Conservation (phyloP, 2,797 vertebrate genomes). For the Semotilus atromaculatus region DNA sequence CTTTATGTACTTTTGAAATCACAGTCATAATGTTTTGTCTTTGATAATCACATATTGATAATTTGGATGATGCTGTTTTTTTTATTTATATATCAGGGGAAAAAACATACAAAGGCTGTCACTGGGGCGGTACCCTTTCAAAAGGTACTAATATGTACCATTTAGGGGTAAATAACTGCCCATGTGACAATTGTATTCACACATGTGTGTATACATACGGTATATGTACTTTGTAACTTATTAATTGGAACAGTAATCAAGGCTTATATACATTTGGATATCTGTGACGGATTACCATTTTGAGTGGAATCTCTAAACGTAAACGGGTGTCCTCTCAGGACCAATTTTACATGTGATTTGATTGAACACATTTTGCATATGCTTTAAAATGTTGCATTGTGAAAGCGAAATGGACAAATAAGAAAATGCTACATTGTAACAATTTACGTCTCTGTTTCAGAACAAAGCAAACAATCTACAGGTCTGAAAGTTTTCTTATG, state of each 20-base stretch:
- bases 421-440: not conserved
- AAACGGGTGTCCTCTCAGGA: not conserved
- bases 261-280: not conserved
- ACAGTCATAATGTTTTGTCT: not conserved
- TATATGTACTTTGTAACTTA: not conserved
- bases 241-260: not conserved
- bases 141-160: not conserved
- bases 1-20: constrained; percentile 4
- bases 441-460: not conserved
- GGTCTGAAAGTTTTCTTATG: not conserved
- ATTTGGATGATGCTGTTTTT: not conserved
- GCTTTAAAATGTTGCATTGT: not conserved
- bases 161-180: not conserved
- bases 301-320: not conserved
- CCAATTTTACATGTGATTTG: not conserved
- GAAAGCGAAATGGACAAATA: not conserved
- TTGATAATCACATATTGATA: not conserved
- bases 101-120: not conserved
- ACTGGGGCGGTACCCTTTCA: not conserved
- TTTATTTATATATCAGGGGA: not conserved
- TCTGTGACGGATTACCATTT: not conserved
- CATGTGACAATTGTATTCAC: not conserved
- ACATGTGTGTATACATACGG: not conserved
- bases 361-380: not conserved
- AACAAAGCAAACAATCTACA: not conserved